phyloP scores from a whole-genome alignment of 2,113 vertebrate species.

The Poecilia latipinna region DNA sequence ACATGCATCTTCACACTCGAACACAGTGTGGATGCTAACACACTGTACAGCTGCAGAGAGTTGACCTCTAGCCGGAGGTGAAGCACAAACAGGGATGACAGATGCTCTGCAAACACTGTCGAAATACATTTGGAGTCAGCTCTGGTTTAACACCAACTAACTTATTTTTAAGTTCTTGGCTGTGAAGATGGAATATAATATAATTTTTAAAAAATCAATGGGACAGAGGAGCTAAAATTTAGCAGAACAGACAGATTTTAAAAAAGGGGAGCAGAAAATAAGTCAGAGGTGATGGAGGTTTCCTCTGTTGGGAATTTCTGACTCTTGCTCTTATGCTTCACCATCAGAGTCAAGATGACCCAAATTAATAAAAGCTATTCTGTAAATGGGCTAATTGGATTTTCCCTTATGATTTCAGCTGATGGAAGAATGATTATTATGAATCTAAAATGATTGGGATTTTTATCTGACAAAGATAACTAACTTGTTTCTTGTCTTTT shows the following conservation, averaged over 20 bases:
- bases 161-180: not conserved
- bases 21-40: not conserved
- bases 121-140: not conserved
- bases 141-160: constrained; percentile 23
- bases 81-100: constrained; percentile 23
- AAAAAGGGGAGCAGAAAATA: not conserved
- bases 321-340: not conserved
- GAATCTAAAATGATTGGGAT: not conserved
- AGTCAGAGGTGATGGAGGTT: not conserved
- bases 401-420: not conserved
- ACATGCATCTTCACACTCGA: not conserved
- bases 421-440: not conserved
- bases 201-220: not conserved
- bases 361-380: constrained; percentile 5
- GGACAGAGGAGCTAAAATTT: not conserved
- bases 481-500: not conserved
- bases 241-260: not conserved
- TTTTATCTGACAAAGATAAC: not conserved
- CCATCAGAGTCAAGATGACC: constrained; percentile 1
- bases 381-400: not conserved
- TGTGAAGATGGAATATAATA: no score
- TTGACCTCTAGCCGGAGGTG: constrained; percentile 56
- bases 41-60: constrained; percentile 28
- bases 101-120: constrained; percentile 32
- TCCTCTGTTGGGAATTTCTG: not conserved